Evolutionary conservation across 2,888 invertebrate genomes (phyloP).

Genomic region (Pollenia labialis): DNA sequence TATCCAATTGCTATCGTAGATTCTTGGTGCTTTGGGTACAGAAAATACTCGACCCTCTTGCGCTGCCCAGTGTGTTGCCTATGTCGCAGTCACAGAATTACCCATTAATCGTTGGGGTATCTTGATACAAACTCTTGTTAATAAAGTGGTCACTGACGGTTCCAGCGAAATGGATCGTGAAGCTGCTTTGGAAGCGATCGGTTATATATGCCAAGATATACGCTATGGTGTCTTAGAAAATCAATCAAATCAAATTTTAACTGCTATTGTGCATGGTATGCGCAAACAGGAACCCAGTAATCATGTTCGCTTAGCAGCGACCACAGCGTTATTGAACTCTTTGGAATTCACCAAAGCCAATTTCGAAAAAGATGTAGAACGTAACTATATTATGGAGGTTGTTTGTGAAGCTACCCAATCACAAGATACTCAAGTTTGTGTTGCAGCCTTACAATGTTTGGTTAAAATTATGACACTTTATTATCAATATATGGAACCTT

Average conservation of each 20-base stretch:
- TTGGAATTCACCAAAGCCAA: slow-evolving; percentile 99
- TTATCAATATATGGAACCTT: slow-evolving; percentile 99
- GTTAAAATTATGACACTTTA: slow-evolving; percentile 99
- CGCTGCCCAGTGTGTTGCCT: slow-evolving; percentile 99
- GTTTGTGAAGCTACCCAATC: slow-evolving; percentile 99
- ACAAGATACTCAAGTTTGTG: slow-evolving; percentile 94
- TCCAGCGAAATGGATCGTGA: slow-evolving; percentile 98
- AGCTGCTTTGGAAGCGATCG: slow-evolving; percentile 98
- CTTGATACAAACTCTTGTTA: slow-evolving; percentile 93
- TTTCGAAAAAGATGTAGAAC: slow-evolving; percentile 98
- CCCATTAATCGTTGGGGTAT: slow-evolving; percentile 96
- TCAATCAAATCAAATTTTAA: slow-evolving; percentile 98
- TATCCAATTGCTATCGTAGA: slow-evolving; percentile 85
- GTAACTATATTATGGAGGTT: slow-evolving; percentile 99
- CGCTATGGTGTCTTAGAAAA: slow-evolving; percentile 95
- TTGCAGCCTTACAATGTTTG: slow-evolving; percentile 98
- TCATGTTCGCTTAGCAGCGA: slow-evolving; percentile 97
- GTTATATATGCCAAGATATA: slow-evolving; percentile 99
- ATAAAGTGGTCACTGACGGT: slow-evolving; percentile 93
- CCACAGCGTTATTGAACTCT: slow-evolving; percentile 97
- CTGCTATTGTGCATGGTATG: slow-evolving; percentile 99
- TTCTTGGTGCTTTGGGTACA: slow-evolving; percentile 96
- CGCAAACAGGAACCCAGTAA: slow-evolving; percentile 95
- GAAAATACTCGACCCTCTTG: slow-evolving; percentile 97
- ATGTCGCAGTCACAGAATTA: slow-evolving; percentile 98